Conservation (phyloP, 2,113 vertebrate species). For the Paratilapia polleni region DNA sequence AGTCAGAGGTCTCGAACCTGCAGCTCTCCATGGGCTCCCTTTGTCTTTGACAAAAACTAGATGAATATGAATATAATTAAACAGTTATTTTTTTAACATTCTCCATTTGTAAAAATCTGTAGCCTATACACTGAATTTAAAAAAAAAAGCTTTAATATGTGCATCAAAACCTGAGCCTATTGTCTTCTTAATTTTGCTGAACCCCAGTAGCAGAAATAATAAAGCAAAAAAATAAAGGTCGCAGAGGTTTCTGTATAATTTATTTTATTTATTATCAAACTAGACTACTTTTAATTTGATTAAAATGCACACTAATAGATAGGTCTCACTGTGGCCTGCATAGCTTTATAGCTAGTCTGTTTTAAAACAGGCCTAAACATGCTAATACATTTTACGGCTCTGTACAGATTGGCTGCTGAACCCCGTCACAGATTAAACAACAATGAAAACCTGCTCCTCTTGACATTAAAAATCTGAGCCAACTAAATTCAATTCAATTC, state of each 20-base stretch:
- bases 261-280: background rate
- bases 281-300: no score
- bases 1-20: background rate
- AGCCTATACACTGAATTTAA: background rate
- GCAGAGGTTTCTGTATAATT: no score
- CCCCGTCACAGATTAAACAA: background rate
- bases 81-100: background rate
- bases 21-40: background rate
- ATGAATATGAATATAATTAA: background rate
- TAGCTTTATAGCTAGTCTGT: background rate
- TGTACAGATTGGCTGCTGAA: no score
- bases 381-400: background rate
- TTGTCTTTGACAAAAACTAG: background rate
- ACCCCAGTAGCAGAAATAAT: no score
- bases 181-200: background rate
- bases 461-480: no score
- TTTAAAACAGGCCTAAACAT: background rate
- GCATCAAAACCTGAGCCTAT: background rate
- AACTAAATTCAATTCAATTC: no score
- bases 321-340: no score
- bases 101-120: background rate
- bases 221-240: background rate
- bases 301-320: no score
- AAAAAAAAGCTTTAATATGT: background rate
- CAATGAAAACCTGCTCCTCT: background rate